Evolutionary conservation across 1,140 invertebrate species (phyloP), one percentile per base, ranked within the genome.

Genomic region (Scaptomyza graminum): DNA sequence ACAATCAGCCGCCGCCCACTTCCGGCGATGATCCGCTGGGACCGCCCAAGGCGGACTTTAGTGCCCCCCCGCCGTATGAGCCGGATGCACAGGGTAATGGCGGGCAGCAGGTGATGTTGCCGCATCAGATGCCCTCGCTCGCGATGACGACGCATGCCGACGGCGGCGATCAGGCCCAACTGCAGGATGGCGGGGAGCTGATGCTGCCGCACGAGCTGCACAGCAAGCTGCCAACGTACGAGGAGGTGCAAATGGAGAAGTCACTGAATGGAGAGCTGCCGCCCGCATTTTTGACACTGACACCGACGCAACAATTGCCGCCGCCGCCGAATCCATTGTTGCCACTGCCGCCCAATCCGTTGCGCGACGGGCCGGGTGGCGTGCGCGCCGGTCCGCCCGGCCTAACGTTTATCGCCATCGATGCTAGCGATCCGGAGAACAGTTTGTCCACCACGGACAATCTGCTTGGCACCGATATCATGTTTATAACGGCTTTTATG

Each of bases 241-340:
- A 97, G 91, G 97, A 98, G 92, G 97, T 97, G 47, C 96, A 97
- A 90, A 93, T 95, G 73, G 96, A 97, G 87, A 97, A 97, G 88
- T 94, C 94, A 73, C 92, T 97, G 70, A 95, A 97, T 90, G 96
- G 95, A 56, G 95, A 96, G 79, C 64, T 90, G 47, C 90, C 90
- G 55, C 90, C 88, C 52, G 77, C 74, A 67, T 90, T 90, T 66
- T 59, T 91, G 22, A 81, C 89, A 16, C 57, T 79, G 61, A 74
- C 82, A 25, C 64, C 83, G 66, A 75, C 71, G 25, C 82, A 88
- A 67, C 82, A 87, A 47, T 65, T 87, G 68, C 82, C 82, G 39
- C 82, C 82, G 57, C 82, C 82, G 39, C 78, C 82, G 46, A 83
- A 83, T 60, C 75, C 84, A 6, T 44, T 82, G 54, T 51, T 88